These are phyloP conservation scores for Rissa tridactyla DNA, from an alignment of 2,113 vertebrate genomes.

Conservation along the genomic window DNA sequence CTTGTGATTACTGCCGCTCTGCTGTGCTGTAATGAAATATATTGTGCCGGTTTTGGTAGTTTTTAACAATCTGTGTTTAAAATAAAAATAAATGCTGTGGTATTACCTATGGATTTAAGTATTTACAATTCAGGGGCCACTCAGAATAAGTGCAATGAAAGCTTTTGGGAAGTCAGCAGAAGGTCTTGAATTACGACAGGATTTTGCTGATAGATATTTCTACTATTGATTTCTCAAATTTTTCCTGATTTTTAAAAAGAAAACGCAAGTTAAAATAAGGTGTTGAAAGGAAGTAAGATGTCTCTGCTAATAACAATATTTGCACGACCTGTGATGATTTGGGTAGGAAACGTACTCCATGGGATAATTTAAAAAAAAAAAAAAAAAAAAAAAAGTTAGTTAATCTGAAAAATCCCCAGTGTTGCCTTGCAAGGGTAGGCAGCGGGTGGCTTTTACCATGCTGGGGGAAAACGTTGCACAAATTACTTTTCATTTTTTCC, in stretches of 20 bases:
- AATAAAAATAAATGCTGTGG: neutral
- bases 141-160: neutral
- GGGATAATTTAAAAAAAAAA: neutral
- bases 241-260: neutral
- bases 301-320: neutral
- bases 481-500: neutral
- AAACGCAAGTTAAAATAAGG: neutral
- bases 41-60: neutral
- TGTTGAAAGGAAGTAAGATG: neutral
- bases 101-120: neutral
- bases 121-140: neutral
- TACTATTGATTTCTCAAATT: neutral
- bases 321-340: neutral
- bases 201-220: constrained; percentile 9
- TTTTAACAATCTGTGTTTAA: neutral
- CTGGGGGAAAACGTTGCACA: neutral
- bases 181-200: neutral
- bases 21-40: neutral
- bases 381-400: neutral
- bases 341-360: neutral
- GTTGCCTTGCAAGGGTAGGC: neutral
- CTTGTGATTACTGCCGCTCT: neutral
- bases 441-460: neutral
- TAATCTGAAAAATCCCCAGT: constrained; percentile 1
- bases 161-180: constrained; percentile 9